A percentile compares a stretch with the other conserved stretches of the same genome.
phyloP scores from a whole-genome alignment of 1,140 invertebrate genomes.

The Listronotus bonariensis region DNA sequence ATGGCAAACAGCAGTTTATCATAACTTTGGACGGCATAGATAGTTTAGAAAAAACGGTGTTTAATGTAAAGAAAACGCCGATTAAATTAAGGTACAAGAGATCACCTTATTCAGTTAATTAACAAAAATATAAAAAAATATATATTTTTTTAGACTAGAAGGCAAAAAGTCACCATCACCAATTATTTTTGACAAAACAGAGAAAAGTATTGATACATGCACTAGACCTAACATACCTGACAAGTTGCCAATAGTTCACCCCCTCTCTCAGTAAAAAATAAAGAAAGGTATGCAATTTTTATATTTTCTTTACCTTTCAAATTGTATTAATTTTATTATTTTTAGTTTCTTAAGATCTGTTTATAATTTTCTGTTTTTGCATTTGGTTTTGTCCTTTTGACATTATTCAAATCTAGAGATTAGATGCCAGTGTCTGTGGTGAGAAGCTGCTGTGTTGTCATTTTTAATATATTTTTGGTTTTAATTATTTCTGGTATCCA shows the following conservation, averaged over 20 bases:
- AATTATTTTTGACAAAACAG: slow-evolving; percentile 58
- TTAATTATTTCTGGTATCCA: too few relatives aligned
- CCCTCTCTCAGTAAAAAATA: slow-evolving; percentile 55
- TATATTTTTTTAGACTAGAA: slow-evolving; percentile 28
- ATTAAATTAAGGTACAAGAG: slow-evolving; percentile 8
- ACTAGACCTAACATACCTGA: slow-evolving; percentile 48
- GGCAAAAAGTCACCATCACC: slow-evolving; percentile 57
- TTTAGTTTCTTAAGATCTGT: too few relatives aligned
- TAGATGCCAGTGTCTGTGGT: too few relatives aligned
- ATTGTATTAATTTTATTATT: too few relatives aligned
- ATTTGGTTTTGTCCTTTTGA: too few relatives aligned
- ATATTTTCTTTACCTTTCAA: neutral
- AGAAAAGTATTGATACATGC: neutral
- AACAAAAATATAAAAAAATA: too few relatives aligned
- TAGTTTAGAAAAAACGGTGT: slow-evolving; percentile 24
- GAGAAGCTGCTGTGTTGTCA: too few relatives aligned
- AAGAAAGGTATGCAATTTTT: slow-evolving; percentile 55
- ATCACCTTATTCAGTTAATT: too few relatives aligned
- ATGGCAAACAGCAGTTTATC: slow-evolving; percentile 60
- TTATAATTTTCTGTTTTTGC: too few relatives aligned
- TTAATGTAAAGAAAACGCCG: slow-evolving; percentile 19
- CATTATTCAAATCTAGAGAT: too few relatives aligned
- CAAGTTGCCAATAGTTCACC: slow-evolving; percentile 53
- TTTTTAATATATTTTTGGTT: too few relatives aligned
- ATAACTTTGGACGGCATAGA: slow-evolving; percentile 67